These are phyloP conservation scores for Wasmannia auropunctata DNA, from an alignment of 1,140 invertebrate species.

Conservation along the genomic window DNA sequence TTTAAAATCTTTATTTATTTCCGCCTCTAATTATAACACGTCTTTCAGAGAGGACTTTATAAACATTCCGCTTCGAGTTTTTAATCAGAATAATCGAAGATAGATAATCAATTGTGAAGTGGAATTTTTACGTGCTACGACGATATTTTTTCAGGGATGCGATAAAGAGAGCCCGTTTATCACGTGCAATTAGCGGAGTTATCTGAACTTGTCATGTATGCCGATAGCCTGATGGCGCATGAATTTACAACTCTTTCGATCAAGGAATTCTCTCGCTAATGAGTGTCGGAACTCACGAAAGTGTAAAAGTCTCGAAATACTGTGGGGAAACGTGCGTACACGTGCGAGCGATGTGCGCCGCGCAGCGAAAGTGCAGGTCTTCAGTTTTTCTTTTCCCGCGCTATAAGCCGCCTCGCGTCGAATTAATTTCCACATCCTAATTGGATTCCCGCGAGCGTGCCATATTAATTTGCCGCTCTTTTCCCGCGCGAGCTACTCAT, in stretches of 20 bases:
- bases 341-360: neutral
- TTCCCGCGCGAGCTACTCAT: neutral
- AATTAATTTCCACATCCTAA: slow-evolving; percentile 47
- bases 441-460: neutral
- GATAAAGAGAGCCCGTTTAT: slow-evolving; percentile 25
- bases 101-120: neutral
- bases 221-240: too few relatives aligned
- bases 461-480: slow-evolving; percentile 23
- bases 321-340: slow-evolving; percentile 3
- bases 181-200: neutral
- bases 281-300: slow-evolving; percentile 27
- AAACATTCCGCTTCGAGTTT: neutral
- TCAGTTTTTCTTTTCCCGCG: neutral
- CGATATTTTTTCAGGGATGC: neutral
- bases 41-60: neutral
- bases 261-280: neutral
- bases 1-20: neutral
- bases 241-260: neutral
- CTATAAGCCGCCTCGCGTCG: neutral
- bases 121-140: neutral
- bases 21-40: neutral
- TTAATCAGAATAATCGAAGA: neutral
- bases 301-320: slow-evolving; percentile 21
- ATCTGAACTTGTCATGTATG: neutral
- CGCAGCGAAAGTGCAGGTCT: slow-evolving; percentile 42